Conservation (phyloP, 2,113 vertebrate genomes). For the Lepus timidus region DNA sequence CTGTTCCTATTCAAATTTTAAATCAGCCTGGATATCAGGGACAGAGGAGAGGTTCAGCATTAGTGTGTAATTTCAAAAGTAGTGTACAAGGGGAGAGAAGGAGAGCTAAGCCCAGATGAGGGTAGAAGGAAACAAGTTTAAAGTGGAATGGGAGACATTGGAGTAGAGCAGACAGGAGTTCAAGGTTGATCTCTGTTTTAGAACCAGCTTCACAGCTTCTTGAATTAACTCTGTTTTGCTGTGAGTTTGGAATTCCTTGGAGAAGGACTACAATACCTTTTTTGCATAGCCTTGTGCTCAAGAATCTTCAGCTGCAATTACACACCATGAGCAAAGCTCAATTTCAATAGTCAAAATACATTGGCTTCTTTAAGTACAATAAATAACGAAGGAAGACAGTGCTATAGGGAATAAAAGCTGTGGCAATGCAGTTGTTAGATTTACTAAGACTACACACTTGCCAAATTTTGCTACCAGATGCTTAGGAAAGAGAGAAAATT, state of each 20-base stretch:
- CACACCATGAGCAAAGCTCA: slow-evolving; percentile 29
- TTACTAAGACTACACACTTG: slow-evolving; percentile 58
- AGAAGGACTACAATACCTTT: not conserved
- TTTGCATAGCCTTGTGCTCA: slow-evolving; percentile 1
- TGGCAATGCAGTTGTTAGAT: slow-evolving; percentile 34
- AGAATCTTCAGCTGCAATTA: slow-evolving; percentile 16
- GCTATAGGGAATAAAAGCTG: not conserved
- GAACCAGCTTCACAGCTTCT: slow-evolving; percentile 10
- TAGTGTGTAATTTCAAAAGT: slow-evolving; percentile 21
- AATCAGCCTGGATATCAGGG: not conserved
- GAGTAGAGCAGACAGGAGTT: not conserved
- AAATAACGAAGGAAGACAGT: slow-evolving; percentile 49
- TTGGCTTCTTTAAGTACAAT: not conserved
- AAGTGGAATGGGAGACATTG: not conserved
- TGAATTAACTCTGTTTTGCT: slow-evolving; percentile 39
- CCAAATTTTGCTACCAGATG: slow-evolving; percentile 78
- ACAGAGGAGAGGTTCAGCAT: not conserved
- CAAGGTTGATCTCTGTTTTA: not conserved
- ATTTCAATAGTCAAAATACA: not conserved
- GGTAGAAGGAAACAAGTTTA: not conserved
- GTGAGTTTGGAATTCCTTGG: not conserved
- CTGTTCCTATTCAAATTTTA: not conserved
- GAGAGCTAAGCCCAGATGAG: not conserved
- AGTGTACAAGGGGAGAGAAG: not conserved
- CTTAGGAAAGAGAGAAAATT: slow-evolving; percentile 76